Percentiles rank a stretch among this genome's conserved stretches.
Evolutionary conservation across 2,113 vertebrate genomes (phyloP).

Genomic region (Sminthopsis crassicaudata): DNA sequence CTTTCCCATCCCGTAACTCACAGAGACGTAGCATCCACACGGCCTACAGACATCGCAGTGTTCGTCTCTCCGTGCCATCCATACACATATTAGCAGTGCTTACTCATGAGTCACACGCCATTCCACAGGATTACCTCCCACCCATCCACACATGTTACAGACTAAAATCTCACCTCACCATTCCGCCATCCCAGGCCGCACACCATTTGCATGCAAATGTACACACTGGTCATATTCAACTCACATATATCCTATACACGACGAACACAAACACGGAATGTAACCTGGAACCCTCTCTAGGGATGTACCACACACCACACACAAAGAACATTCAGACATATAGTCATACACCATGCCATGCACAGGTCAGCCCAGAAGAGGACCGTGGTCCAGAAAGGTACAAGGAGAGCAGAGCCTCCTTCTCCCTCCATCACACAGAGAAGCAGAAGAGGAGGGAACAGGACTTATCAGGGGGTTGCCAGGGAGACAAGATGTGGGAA

Average conservation of each 20-base stretch:
- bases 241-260: not conserved
- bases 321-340: not conserved
- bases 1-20: not conserved
- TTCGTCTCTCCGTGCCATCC: not conserved
- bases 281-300: not conserved
- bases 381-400: not conserved
- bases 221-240: not conserved
- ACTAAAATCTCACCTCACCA: not conserved
- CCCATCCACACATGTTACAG: not conserved
- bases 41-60: not conserved
- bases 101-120: not conserved
- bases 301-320: not conserved
- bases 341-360: not conserved
- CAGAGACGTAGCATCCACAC: not conserved
- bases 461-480: slow-evolving; percentile 53
- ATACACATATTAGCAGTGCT: not conserved
- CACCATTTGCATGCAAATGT: not conserved
- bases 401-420: not conserved
- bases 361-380: not conserved
- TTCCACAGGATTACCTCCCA: not conserved
- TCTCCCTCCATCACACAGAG: slow-evolving; percentile 45
- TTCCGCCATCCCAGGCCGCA: not conserved
- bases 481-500: slow-evolving; percentile 58
- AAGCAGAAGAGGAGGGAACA: slow-evolving; percentile 26
- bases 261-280: not conserved